phyloP scores from a whole-genome alignment of 2,797 vertebrate genomes.

The Vipera latastei region DNA sequence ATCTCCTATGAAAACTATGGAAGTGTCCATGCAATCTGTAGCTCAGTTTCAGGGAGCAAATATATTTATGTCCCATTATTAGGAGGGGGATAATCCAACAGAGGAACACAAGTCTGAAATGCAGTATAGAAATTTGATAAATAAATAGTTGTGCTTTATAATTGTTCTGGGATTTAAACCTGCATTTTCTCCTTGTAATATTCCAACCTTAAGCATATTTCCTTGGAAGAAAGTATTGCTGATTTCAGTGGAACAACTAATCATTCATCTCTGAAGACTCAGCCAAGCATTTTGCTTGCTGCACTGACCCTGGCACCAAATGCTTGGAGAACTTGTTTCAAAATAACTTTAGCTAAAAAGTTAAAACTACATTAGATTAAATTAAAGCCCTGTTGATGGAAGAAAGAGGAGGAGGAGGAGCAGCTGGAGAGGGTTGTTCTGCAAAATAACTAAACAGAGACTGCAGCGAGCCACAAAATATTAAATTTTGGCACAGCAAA shows the following conservation, averaged over 20 bases:
- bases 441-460: background rate
- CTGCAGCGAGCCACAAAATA: background rate
- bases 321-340: constrained; percentile 1
- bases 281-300: constrained; percentile 1
- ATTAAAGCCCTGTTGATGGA: constrained; percentile 7
- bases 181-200: background rate
- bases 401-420: background rate
- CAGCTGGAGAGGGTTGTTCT: constrained; percentile 11
- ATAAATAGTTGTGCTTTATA: background rate
- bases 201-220: background rate
- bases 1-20: background rate
- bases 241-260: constrained; percentile 11
- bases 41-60: background rate
- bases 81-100: background rate
- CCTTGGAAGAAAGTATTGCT: constrained; percentile 5
- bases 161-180: background rate
- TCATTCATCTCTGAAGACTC: background rate
- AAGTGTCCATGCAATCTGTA: background rate
- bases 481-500: accelerated
- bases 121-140: background rate
- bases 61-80: background rate
- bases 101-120: background rate
- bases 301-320: background rate
- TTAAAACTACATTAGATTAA: constrained; percentile 17
- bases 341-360: constrained; percentile 14